Conservation (phyloP, 2,113 vertebrate genomes). For the Phylloscopus trochilus region DNA sequence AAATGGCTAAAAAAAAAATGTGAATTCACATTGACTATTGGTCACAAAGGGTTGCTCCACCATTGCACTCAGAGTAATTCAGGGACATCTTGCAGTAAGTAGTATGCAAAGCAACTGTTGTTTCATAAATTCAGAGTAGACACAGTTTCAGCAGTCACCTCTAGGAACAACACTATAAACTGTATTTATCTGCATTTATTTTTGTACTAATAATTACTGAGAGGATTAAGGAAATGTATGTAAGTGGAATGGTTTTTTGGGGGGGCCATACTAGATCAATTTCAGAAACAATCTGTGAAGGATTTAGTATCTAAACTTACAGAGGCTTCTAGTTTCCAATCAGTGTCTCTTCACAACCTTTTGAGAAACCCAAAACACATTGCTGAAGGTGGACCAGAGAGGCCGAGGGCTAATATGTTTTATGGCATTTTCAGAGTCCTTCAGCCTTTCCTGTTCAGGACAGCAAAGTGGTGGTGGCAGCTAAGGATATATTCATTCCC, state of each 20-base stretch:
- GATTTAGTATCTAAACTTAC: not conserved
- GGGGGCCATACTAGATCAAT: not conserved
- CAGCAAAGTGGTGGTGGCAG: not conserved
- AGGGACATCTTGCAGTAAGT: not conserved
- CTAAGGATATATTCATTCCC: not conserved
- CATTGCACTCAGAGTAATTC: not conserved
- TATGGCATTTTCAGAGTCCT: not conserved
- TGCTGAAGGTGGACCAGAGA: not conserved
- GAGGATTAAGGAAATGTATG: not conserved
- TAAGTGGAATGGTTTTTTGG: not conserved
- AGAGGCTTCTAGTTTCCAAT: not conserved
- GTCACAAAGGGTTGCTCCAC: not conserved
- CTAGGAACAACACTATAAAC: not conserved
- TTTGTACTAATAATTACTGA: not conserved
- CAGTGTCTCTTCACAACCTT: not conserved
- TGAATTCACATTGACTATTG: not conserved
- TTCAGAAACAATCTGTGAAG: not conserved
- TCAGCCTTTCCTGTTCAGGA: not conserved
- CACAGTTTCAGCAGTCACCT: not conserved
- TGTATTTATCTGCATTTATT: not conserved
- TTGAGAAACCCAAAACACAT: not conserved
- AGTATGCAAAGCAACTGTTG: not conserved
- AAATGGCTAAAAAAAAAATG: not conserved
- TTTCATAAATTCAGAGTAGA: not conserved
- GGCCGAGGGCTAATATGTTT: not conserved